A percentile compares a stretch with the other conserved stretches of the same genome.
Evolutionary conservation across 2,113 vertebrate genomes (phyloP).

Genomic region (Chamaetylas fuelleborni): DNA sequence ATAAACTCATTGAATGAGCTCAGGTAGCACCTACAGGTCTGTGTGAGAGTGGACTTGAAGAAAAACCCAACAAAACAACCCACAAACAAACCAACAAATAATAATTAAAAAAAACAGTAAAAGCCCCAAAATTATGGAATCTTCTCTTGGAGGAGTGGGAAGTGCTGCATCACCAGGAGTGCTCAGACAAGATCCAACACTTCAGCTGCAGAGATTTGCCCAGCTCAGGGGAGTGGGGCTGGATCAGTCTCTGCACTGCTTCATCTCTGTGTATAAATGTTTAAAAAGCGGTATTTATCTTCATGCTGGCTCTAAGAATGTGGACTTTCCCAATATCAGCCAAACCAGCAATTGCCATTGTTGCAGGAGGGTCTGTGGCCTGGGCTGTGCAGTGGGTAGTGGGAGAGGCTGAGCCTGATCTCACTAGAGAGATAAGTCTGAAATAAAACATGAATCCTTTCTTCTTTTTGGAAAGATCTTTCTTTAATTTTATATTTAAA

Average conservation of each 20-base stretch:
- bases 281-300: background rate
- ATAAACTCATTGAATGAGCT: background rate
- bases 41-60: background rate
- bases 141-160: background rate
- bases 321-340: background rate
- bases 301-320: background rate
- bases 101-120: background rate
- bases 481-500: background rate
- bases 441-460: conserved; percentile 20
- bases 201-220: background rate
- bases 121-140: background rate
- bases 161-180: background rate
- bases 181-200: background rate
- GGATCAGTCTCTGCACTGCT: background rate
- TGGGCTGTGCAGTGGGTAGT: background rate
- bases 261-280: background rate
- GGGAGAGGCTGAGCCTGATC: conserved; percentile 4
- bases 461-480: background rate
- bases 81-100: background rate
- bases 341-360: background rate
- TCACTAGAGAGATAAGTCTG: background rate
- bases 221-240: background rate
- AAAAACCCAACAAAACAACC: background rate
- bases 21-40: background rate
- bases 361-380: background rate